These are phyloP conservation scores for Entomobrya multifasciata DNA, from an alignment of 2,888 invertebrate species.

Conservation along the genomic window DNA sequence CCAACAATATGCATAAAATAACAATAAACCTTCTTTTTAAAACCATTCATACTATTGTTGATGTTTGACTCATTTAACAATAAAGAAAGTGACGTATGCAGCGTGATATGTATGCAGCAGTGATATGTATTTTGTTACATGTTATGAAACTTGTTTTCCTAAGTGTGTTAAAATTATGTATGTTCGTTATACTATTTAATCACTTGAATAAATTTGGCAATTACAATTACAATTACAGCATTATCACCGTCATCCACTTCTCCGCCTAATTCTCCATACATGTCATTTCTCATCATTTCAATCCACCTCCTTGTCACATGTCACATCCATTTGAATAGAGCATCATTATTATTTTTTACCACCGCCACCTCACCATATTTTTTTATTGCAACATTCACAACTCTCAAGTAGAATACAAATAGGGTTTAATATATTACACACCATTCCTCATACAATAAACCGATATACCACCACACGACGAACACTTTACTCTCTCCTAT, in stretches of 20 bases:
- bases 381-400: conserved; percentile 26
- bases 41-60: conserved; percentile 41
- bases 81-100: conserved; percentile 47
- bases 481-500: conserved; percentile 20
- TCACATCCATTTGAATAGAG: conserved; percentile 43
- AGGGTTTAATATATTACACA: conserved; percentile 48
- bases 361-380: conserved; percentile 17
- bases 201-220: too few species aligned
- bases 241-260: conserved; percentile 27
- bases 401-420: conserved; percentile 50
- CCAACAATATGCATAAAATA: conserved; percentile 42
- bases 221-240: too few species aligned
- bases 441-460: conserved; percentile 4
- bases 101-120: too few species aligned
- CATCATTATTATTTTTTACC: conserved; percentile 45
- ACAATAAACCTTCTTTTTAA: conserved; percentile 46
- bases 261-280: conserved; percentile 48
- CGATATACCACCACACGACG: conserved; percentile 20
- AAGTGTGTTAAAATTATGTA: too few species aligned
- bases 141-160: too few species aligned
- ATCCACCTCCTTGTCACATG: conserved; percentile 36
- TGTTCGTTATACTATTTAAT: too few species aligned
- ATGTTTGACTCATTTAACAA: conserved; percentile 55
- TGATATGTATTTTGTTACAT: too few species aligned
- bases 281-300: conserved; percentile 61